Base-by-base conservation (phyloP, 2,113 vertebrate genomes). In the Sula dactylatra region DNA sequence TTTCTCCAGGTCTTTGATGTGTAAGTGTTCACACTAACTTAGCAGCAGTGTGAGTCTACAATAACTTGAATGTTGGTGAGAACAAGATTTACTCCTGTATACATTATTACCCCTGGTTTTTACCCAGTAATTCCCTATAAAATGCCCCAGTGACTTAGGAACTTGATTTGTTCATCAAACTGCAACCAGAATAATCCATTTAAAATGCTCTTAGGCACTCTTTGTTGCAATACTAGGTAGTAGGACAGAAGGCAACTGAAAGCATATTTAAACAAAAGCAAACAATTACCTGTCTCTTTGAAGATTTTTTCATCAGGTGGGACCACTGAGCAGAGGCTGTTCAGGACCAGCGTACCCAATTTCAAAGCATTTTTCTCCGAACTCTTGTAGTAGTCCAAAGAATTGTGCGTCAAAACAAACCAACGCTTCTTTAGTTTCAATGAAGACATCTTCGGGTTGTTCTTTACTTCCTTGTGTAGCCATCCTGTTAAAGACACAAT, bases 381-480 rank as follows among this genome's bases (percentile, higher is more conserved):
- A 97, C 99, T 99, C 98, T 99, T 99, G 92, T 99, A 99, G 96
- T 99, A 99, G 95, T 99, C 99, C 97, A 99, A 97, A 58, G 99
- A 99, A 85, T 99, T 99, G 96, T 99, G 99, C 0, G 99, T 99
- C 6, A 99, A 98, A 70, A 99, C 98, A 97, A 99, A 99, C 99
- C 99, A 99, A 70, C 99, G 99, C 87, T 99, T 99, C 97, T 99
- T 99, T 61, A 99, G 96, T 85, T 99, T 99, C 94, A 99, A 95
- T 0, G 98, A 98, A 1, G 98, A 98, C 96, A 97, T 97, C 91
- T 98, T 99, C 5, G 98, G 98, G 59, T 99, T 99, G 98, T 98
- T 99, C 94, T 99, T 99, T 38, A 99, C 98, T 97, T 99, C 99
- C 84, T 99, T 99, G 96, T 99, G 99, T 40, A 99, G 84, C 99